phyloP scores from a whole-genome alignment of 1,140 invertebrate genomes.

The Mesaphorura yosii region DNA sequence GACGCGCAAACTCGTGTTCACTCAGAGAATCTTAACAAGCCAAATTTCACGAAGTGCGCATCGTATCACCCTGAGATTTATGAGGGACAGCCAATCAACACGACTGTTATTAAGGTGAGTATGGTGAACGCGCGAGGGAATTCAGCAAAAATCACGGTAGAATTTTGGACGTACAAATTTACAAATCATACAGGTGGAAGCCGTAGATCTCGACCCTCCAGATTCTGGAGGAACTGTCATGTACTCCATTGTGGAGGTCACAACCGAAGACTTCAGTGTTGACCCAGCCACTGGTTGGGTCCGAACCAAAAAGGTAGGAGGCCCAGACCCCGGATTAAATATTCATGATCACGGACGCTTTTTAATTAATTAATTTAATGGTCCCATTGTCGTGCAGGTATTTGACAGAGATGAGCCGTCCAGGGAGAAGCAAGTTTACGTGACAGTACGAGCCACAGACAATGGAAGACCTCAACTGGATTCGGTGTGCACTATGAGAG shows the following conservation, averaged over 20 bases:
- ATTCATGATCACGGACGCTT: not conserved
- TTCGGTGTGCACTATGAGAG: constrained; percentile 76
- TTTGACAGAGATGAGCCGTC: constrained; percentile 76
- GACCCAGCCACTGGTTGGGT: constrained; percentile 60
- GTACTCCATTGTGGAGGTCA: constrained; percentile 65
- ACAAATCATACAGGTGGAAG: constrained; percentile 38
- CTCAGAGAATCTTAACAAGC: constrained; percentile 45
- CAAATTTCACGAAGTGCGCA: constrained; percentile 57
- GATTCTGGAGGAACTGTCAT: constrained; percentile 63
- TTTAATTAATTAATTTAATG: too few relatives aligned
- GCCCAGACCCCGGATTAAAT: not conserved
- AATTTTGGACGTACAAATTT: constrained; percentile 24
- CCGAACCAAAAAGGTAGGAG: constrained; percentile 51
- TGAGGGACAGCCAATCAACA: constrained; percentile 51
- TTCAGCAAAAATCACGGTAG: not conserved
- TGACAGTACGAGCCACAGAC: constrained; percentile 69
- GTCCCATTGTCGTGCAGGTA: constrained; percentile 44
- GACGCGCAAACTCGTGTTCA: not conserved
- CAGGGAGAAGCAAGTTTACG: constrained; percentile 67
- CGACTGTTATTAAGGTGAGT: constrained; percentile 52
- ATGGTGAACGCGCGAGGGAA: constrained; percentile 4
- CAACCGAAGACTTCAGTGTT: constrained; percentile 64
- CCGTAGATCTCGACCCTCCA: constrained; percentile 50
- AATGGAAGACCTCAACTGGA: constrained; percentile 70
- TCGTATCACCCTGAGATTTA: constrained; percentile 53